Percentiles rank a stretch among this genome's conserved stretches.
Conservation (phyloP, 2,113 vertebrate genomes). For the Pluvialis apricaria region DNA sequence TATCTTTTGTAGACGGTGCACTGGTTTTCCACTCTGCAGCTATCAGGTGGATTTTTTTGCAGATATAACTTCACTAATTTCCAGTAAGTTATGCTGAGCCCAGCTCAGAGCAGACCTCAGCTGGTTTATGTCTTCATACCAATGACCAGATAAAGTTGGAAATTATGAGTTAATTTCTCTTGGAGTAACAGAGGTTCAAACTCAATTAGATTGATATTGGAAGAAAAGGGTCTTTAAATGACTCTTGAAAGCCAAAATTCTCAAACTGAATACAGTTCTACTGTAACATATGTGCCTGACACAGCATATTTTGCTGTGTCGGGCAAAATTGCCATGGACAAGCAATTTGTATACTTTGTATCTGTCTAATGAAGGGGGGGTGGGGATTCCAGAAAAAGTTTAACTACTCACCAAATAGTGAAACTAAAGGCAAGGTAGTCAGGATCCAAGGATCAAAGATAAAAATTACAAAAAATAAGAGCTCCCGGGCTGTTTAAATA, state of each 20-base stretch:
- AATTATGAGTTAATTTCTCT: not conserved
- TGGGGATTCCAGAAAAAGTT: not conserved
- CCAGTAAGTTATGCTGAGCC: not conserved
- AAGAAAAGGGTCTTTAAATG: not conserved
- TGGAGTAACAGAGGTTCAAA: not conserved
- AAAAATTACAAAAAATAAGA: not conserved
- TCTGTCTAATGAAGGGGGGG: not conserved
- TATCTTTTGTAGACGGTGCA: not conserved
- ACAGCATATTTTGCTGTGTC: not conserved
- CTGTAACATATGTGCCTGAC: not conserved
- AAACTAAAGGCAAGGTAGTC: not conserved
- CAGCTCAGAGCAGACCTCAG: not conserved
- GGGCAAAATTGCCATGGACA: not conserved
- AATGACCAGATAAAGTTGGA: not conserved
- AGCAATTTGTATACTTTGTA: not conserved
- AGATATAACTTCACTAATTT: not conserved
- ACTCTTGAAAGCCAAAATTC: not conserved
- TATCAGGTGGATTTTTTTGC: not conserved
- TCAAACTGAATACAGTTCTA: not conserved
- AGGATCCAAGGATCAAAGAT: not conserved
- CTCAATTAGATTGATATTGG: not conserved
- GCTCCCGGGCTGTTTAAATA: not conserved
- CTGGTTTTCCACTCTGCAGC: not conserved
- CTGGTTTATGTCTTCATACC: not conserved
- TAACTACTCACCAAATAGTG: not conserved